A percentile compares a stretch with the other conserved stretches of the same genome.
phyloP scores from a whole-genome alignment of 1,140 invertebrate species.

The Brachionus rubens region DNA sequence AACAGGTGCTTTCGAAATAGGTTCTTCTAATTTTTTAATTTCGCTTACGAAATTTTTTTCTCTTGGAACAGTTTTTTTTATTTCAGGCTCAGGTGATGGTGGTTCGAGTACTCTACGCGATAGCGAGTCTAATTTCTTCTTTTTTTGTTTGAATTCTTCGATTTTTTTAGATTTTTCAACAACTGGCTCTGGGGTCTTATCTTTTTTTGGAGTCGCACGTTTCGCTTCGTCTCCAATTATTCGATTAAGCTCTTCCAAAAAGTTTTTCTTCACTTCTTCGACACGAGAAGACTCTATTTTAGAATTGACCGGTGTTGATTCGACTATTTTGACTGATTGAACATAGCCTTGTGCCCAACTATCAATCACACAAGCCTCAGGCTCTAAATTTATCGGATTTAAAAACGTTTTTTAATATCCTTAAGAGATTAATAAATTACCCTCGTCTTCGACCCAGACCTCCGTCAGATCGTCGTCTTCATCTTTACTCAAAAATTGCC shows the following conservation, averaged over 20 bases:
- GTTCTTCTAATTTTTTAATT: constrained; percentile 37
- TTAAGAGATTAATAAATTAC: no score
- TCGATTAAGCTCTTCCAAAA: constrained; percentile 34
- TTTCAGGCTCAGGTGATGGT: not conserved
- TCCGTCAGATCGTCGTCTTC: constrained; percentile 50
- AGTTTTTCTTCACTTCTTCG: not conserved
- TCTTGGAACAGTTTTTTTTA: not conserved
- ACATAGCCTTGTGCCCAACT: constrained; percentile 60
- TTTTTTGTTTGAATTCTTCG: not conserved
- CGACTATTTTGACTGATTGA: constrained; percentile 39
- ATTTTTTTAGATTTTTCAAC: not conserved
- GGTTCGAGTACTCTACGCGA: not conserved
- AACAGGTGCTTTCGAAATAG: constrained; percentile 39
- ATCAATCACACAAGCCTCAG: constrained; percentile 56
- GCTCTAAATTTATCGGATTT: no score
- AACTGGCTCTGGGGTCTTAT: not conserved
- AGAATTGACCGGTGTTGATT: not conserved
- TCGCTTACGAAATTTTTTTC: constrained; percentile 29
- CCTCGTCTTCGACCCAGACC: constrained; percentile 56
- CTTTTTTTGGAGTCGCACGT: not conserved
- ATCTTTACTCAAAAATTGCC: constrained; percentile 58
- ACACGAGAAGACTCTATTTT: not conserved
- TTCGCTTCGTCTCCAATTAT: constrained; percentile 7
- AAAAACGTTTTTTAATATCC: no score
- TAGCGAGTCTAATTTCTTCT: constrained; percentile 15